Evolutionary conservation across 2,113 vertebrate species (phyloP).

Genomic region (Paratilapia polleni): DNA sequence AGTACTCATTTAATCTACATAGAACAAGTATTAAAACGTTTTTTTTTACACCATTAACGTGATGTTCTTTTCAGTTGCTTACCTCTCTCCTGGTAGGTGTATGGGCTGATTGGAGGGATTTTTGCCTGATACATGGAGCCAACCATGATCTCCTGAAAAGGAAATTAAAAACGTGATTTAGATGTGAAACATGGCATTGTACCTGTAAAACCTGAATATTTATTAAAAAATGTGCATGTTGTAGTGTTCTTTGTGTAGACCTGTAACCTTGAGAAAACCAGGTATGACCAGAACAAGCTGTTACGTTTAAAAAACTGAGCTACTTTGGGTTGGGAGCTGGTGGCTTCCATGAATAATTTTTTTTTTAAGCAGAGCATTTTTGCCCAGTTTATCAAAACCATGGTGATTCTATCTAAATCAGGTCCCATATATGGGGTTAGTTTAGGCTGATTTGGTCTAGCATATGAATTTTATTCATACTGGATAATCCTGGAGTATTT

Average conservation of each 20-base stretch:
- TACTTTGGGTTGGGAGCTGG: rapidly evolving
- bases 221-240: not conserved
- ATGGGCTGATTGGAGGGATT: conserved; percentile 83
- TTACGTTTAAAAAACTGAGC: not conserved
- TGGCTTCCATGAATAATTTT: not conserved
- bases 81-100: conserved; percentile 85
- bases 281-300: not conserved
- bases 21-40: not conserved
- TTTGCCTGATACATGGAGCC: conserved; percentile 92
- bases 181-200: not conserved
- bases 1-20: not conserved
- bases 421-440: no score
- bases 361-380: not conserved
- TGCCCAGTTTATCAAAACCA: not conserved
- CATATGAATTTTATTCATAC: not conserved
- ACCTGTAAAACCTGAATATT: not conserved
- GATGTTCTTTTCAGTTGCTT: conserved; percentile 23
- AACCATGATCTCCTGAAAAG: conserved; percentile 92
- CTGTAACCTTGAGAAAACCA: not conserved
- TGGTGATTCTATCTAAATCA: not conserved
- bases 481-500: not conserved
- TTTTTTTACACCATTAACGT: not conserved
- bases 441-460: not conserved
- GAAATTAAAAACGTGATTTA: not conserved
- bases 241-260: not conserved